phyloP scores from a whole-genome alignment of 2,797 vertebrate genomes.

The Triplophysa bombifrons region DNA sequence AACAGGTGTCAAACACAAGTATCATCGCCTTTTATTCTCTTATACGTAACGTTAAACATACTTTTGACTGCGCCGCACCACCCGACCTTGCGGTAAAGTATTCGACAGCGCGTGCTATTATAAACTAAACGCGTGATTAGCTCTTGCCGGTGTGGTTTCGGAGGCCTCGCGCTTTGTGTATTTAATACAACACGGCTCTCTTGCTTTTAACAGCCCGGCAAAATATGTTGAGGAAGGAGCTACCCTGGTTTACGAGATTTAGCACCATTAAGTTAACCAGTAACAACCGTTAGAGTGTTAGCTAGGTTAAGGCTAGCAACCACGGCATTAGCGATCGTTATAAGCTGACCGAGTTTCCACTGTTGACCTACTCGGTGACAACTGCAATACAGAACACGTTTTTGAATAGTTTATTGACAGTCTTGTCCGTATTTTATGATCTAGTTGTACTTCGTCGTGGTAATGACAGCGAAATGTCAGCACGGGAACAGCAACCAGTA shows the following conservation, averaged over 20 bases:
- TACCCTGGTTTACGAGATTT: not conserved
- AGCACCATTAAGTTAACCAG: not conserved
- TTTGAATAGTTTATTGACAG: not conserved
- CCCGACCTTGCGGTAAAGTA: slow-evolving; percentile 19
- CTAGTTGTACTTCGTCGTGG: not conserved
- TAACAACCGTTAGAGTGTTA: not conserved
- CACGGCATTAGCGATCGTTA: not conserved
- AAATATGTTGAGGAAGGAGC: not conserved
- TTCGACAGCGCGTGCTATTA: not conserved
- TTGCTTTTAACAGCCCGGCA: not conserved
- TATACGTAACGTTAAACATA: not conserved
- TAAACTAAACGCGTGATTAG: slow-evolving; percentile 2
- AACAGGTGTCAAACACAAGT: not conserved
- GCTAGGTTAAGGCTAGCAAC: slow-evolving; percentile 35
- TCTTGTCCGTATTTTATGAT: not conserved
- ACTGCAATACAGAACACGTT: not conserved
- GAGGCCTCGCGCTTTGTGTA: not conserved
- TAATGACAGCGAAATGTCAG: not conserved
- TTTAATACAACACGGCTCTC: not conserved
- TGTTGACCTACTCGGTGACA: not conserved
- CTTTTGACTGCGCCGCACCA: not conserved
- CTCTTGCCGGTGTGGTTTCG: not conserved
- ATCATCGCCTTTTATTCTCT: not conserved
- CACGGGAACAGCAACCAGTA: not conserved
- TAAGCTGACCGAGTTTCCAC: not conserved